These are phyloP conservation scores for Leucosticte australis DNA, from an alignment of 2,113 vertebrate species.

Conservation along the genomic window DNA sequence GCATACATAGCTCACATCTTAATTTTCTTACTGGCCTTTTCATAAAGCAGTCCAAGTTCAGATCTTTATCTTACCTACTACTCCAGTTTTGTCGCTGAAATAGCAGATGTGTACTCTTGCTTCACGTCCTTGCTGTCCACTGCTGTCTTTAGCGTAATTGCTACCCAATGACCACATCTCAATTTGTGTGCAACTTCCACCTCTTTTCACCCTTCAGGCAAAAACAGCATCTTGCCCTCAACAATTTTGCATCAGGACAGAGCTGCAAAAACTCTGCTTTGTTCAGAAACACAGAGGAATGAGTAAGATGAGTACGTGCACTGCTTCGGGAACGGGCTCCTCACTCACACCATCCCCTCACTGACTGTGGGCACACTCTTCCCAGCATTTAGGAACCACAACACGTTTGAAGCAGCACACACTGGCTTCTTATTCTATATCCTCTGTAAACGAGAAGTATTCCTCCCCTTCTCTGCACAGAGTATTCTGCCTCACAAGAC, in stretches of 20 bases:
- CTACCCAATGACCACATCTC: neutral
- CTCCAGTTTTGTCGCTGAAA: neutral
- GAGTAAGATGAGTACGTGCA: accelerated
- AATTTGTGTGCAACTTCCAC: neutral
- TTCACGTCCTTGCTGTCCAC: neutral
- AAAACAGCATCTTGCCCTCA: neutral
- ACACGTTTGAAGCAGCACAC: neutral
- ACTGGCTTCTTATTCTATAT: neutral
- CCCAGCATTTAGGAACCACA: neutral
- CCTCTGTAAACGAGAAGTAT: neutral
- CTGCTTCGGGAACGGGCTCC: neutral
- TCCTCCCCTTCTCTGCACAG: neutral
- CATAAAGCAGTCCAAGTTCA: neutral
- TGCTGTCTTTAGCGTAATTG: neutral
- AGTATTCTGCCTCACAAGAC: neutral
- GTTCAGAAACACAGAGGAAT: neutral
- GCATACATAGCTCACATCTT: neutral
- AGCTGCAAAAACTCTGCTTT: neutral
- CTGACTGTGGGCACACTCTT: neutral
- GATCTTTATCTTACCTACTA: neutral
- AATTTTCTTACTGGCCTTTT: constrained; percentile 5
- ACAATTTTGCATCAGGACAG: neutral
- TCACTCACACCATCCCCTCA: neutral
- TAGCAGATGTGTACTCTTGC: neutral
- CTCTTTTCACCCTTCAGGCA: neutral